Percentiles rank a stretch among this genome's conserved stretches.
Evolutionary conservation across 1,140 invertebrate species (phyloP).

Genomic region (Dendrolimus punctatus): DNA sequence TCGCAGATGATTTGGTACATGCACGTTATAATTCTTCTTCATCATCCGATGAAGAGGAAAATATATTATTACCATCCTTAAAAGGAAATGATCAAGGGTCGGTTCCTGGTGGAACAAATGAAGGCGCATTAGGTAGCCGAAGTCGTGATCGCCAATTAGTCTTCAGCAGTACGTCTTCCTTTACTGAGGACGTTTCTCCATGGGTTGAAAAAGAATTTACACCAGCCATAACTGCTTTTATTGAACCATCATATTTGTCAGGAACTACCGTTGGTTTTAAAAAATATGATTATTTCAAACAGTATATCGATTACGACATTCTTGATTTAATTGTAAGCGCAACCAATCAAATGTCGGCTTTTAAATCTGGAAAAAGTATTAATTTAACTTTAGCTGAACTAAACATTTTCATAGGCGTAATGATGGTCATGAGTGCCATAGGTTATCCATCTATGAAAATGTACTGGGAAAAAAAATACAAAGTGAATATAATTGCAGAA

Average conservation of each 20-base stretch:
- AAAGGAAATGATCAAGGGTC: background rate
- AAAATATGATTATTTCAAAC: slow-evolving; percentile 6
- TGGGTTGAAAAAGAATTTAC: background rate
- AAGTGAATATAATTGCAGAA: slow-evolving; percentile 6
- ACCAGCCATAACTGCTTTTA: background rate
- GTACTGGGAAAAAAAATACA: slow-evolving; percentile 14
- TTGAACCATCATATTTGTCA: background rate
- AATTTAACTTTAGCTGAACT: slow-evolving; percentile 2
- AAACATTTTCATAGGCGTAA: slow-evolving; percentile 16
- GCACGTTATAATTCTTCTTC: background rate
- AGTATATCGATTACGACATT: slow-evolving; percentile 10
- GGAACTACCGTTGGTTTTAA: background rate
- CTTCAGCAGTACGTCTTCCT: no score
- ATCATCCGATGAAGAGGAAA: background rate
- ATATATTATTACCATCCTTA: background rate
- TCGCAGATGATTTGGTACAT: background rate
- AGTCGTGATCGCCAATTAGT: background rate
- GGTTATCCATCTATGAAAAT: slow-evolving; percentile 10
- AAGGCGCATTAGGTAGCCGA: background rate
- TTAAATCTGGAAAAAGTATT: slow-evolving; percentile 3
- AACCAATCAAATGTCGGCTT: slow-evolving; percentile 4
- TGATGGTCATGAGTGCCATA: slow-evolving; percentile 7
- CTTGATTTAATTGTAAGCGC: slow-evolving; percentile 1
- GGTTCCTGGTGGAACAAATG: no score
- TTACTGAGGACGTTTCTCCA: background rate